Evolutionary conservation across 2,888 invertebrate species (phyloP), one percentile per base, ranked within the genome.

Genomic region (Rhimphoctona megacephalus): DNA sequence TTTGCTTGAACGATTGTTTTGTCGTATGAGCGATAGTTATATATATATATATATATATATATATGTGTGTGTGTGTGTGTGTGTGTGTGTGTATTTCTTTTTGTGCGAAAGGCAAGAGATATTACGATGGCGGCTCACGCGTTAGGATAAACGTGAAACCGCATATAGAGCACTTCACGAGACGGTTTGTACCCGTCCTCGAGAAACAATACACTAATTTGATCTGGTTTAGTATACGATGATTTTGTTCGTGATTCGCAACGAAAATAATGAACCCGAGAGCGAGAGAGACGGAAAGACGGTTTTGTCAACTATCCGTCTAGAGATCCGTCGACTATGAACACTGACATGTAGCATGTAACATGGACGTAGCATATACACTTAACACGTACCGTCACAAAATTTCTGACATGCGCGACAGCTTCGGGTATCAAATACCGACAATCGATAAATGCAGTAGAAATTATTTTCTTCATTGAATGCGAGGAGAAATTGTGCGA

Each of bases 1-100:
- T 91, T 79, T 93, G 92, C 83, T 81, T 30, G 78, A 78, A 57
- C 78, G 85, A 83, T 81, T 86, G 88, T 85, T 86, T 79, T 84
- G 85, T 85, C 87, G 86, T 85, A 77, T 14, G 61, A 39, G 25
- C 76, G 39, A 74, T 49, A 30, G 2, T 76, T 43, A 54, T 17
- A 57, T 80, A 46, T 69, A 22, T 78, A 52, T 57, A 36, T 57
- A 72, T 69, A 8, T 57, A 67, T 79, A 30, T 70, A 11, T 39
- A 39, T 39, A 5, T 36, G 7, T 7, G 36, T 17, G 43, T 80
- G 33, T 69, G 22, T 78, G 25, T 57, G 25, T 57, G 61, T 43
- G 43, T 17, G 46, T 70, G 33, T 69, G 22, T 78, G 36, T 57
- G 25, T 57, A 61, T 43, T 43, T 11, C 64, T 39, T 74, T 54